A percentile compares a stretch with the other conserved stretches of the same genome.
Conservation (phyloP, 1,140 invertebrate species). For the Rhopalosiphum maidis region DNA sequence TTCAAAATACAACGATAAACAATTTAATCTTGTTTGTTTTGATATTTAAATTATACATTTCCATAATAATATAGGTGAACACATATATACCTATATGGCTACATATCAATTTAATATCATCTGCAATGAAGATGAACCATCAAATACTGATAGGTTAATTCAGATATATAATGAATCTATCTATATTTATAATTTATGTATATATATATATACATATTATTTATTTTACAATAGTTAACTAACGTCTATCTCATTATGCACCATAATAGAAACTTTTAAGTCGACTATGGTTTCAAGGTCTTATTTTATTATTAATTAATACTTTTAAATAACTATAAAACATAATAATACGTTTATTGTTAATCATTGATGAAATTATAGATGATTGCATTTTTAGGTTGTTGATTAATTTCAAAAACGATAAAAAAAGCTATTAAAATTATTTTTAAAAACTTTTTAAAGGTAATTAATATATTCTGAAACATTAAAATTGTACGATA, state of each 20-base stretch:
- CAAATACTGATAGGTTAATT: not conserved
- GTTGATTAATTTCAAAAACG: not conserved
- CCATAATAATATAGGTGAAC: not conserved
- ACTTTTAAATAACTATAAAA: conserved; percentile 3
- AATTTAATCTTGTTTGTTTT: not conserved
- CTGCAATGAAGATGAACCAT: not conserved
- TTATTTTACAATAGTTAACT: conserved; percentile 14
- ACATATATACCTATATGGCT: too few relatives aligned
- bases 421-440: not conserved
- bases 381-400: not conserved
- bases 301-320: not conserved
- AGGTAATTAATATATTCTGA: not conserved
- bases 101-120: not conserved
- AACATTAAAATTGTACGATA: not conserved
- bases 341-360: not conserved
- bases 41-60: not conserved
- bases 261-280: not conserved
- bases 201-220: too few relatives aligned
- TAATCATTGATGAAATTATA: not conserved
- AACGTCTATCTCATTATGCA: not conserved
- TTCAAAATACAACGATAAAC: not conserved
- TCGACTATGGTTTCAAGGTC: not conserved
- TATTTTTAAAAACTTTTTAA: not conserved
- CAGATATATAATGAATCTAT: not conserved
- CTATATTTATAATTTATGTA: not conserved